phyloP scores from a whole-genome alignment of 1,140 invertebrate species.

The Nasonia giraulti region DNA sequence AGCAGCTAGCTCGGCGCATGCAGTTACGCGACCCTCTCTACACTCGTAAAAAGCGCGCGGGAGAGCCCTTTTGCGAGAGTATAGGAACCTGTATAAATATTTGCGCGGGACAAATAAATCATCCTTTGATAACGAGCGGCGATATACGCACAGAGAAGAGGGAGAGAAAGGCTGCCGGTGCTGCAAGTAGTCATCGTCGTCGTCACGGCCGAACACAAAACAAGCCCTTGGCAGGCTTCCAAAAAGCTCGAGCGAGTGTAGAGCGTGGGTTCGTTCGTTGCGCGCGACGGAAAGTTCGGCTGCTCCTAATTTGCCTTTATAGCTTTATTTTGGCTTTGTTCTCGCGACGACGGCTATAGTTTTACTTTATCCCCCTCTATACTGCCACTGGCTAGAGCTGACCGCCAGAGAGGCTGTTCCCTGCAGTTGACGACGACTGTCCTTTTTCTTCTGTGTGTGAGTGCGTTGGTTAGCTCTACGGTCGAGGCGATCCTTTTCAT shows the following conservation, averaged over 20 bases:
- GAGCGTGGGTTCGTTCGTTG: background rate
- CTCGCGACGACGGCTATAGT: background rate
- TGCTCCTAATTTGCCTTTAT: slow-evolving; percentile 43
- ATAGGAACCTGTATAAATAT: slow-evolving; percentile 43
- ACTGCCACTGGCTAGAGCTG: background rate
- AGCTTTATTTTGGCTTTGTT: slow-evolving; percentile 48
- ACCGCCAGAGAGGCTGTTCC: background rate
- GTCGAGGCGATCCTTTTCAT: background rate
- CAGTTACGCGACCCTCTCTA: background rate
- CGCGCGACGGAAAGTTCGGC: background rate
- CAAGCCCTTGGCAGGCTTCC: slow-evolving; percentile 46
- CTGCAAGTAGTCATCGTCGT: slow-evolving; percentile 8
- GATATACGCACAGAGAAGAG: background rate
- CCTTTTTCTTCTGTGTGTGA: background rate
- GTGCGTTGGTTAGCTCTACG: background rate
- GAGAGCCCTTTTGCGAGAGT: background rate
- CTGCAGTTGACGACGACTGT: background rate
- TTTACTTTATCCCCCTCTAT: background rate
- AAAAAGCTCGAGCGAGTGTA: slow-evolving; percentile 25
- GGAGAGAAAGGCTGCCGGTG: background rate
- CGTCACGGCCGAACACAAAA: slow-evolving; percentile 3
- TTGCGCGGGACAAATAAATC: slow-evolving; percentile 44
- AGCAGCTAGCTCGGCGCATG: background rate
- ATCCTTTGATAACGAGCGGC: slow-evolving; percentile 48
- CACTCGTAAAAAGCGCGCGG: background rate